A percentile compares a stretch with the other conserved stretches of the same genome.
phyloP scores from a whole-genome alignment of 2,113 vertebrate genomes.

The Antennarius striatus region DNA sequence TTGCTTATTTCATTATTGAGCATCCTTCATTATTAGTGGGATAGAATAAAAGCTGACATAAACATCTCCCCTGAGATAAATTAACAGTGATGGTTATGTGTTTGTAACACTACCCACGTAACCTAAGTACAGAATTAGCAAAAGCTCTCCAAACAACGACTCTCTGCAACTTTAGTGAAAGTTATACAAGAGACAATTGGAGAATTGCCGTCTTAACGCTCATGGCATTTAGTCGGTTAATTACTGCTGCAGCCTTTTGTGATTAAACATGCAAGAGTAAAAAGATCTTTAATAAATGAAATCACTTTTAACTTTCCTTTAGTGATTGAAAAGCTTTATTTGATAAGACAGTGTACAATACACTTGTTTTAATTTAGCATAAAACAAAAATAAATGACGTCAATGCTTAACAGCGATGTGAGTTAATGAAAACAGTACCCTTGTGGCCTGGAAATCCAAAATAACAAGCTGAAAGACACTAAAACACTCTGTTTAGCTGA shows the following conservation, averaged over 20 bases:
- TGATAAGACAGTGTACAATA: no score
- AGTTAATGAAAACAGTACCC: no score
- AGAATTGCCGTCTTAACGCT: background rate
- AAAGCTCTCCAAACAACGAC: conserved; percentile 31
- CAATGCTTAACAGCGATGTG: no score
- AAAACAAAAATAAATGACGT: no score
- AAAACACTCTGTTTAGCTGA: background rate
- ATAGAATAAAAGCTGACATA: conserved; percentile 14
- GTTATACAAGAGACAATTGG: conserved; percentile 20
- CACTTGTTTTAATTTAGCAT: no score
- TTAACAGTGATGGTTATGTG: background rate
- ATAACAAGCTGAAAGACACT: background rate
- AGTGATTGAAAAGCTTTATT: no score
- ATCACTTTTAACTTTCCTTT: no score
- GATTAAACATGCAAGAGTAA: background rate
- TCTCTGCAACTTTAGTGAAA: conserved; percentile 4
- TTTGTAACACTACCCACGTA: background rate
- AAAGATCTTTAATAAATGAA: no score
- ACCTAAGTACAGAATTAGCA: background rate
- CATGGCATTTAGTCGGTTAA: conserved; percentile 13
- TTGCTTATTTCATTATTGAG: conserved; percentile 17
- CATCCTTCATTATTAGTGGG: conserved; percentile 2
- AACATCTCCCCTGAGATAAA: conserved; percentile 2
- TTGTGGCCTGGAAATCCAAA: background rate
- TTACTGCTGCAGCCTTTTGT: background rate